Evolutionary conservation across 2,113 vertebrate species (phyloP).

Genomic region (Puntigrus tetrazona): DNA sequence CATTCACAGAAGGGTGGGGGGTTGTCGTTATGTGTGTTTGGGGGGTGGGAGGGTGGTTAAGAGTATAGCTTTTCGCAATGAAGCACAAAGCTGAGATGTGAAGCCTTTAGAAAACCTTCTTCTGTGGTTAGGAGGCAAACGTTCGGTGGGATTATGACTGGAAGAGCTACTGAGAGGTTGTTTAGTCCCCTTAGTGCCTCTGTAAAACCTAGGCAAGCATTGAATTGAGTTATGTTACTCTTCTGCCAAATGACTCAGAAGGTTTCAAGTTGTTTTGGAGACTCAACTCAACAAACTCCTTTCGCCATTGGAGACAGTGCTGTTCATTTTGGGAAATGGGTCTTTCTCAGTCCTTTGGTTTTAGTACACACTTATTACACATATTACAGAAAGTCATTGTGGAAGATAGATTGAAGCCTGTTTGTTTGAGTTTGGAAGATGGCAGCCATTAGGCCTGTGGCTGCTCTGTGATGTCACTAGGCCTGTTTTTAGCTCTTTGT

Average conservation of each 20-base stretch:
- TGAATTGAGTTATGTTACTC: conserved; percentile 10
- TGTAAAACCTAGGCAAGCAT: conserved; percentile 7
- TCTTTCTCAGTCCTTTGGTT: not conserved
- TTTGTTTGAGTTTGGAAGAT: not conserved
- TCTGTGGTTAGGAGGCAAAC: conserved; percentile 41
- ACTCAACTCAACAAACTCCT: not conserved
- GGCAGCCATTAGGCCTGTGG: not conserved
- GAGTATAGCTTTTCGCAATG: conserved; percentile 40
- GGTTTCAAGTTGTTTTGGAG: conserved; percentile 11
- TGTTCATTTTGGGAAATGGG: not conserved
- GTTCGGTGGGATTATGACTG: conserved; percentile 40
- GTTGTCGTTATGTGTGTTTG: conserved; percentile 37
- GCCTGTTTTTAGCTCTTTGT: conserved; percentile 46
- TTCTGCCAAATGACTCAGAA: not conserved
- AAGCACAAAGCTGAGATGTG: conserved; percentile 65
- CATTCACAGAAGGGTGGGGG: conserved; percentile 65
- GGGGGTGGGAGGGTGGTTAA: conserved; percentile 47
- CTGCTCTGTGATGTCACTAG: conserved; percentile 40
- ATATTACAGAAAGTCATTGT: not conserved
- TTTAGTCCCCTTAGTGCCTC: conserved; percentile 2
- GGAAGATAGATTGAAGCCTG: not conserved
- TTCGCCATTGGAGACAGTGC: not conserved
- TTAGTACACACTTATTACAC: not conserved
- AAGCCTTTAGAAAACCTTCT: conserved; percentile 44
- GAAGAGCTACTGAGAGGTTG: conserved; percentile 42